phyloP scores from a whole-genome alignment of 2,888 invertebrate genomes.

The Chrysodeixis includens region DNA sequence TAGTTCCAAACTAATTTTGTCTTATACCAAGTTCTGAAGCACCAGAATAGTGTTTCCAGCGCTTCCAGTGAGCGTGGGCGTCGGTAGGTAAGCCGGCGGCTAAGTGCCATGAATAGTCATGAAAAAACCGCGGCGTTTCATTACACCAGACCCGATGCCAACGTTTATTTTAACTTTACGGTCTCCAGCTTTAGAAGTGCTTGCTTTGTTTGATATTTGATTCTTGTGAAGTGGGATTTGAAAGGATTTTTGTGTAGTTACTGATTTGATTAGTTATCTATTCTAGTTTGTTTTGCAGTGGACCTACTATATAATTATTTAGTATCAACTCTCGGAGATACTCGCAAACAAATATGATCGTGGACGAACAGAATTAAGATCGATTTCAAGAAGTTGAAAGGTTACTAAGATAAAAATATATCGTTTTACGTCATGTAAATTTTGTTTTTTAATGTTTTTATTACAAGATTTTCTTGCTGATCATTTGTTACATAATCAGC shows the following conservation, averaged over 20 bases:
- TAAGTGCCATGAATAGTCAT: constrained; percentile 82
- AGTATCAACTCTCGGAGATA: too few species aligned
- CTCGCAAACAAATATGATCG: too few species aligned
- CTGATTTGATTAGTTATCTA: neutral
- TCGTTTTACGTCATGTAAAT: too few species aligned
- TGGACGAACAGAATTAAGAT: too few species aligned
- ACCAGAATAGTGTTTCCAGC: constrained; percentile 38
- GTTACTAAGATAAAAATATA: too few species aligned
- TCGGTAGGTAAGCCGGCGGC: constrained; percentile 58
- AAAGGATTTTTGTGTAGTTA: constrained; percentile 2
- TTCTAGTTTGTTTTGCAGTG: neutral
- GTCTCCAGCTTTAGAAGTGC: constrained; percentile 30
- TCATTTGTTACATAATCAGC: neutral
- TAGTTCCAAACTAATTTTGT: neutral
- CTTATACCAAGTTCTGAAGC: constrained; percentile 32
- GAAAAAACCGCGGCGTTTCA: constrained; percentile 79
- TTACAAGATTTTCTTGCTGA: neutral
- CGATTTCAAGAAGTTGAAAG: too few species aligned
- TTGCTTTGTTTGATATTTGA: constrained; percentile 21
- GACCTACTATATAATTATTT: too few species aligned
- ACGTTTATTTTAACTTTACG: constrained; percentile 57
- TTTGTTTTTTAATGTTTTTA: too few species aligned
- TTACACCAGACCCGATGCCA: constrained; percentile 64
- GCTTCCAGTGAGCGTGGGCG: constrained; percentile 22
- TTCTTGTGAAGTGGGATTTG: constrained; percentile 19